Conservation (phyloP, 1,140 invertebrate genomes). For the Apis florea region DNA sequence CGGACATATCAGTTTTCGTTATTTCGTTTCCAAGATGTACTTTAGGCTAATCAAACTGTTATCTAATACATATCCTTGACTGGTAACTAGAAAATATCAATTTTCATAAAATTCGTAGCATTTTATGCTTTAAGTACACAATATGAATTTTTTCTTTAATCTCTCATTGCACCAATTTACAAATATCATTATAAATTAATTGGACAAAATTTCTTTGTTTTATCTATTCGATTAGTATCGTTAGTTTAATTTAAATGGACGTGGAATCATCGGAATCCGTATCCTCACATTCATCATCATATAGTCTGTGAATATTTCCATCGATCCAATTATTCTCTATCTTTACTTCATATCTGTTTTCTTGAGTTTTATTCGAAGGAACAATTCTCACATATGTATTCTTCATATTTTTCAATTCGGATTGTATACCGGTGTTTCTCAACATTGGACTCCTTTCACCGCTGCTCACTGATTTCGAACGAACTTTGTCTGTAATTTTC, state of each 20-base stretch:
- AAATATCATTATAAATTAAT: not conserved
- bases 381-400: conserved; percentile 72
- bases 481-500: conserved; percentile 50
- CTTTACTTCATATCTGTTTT: conserved; percentile 66
- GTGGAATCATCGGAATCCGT: conserved; percentile 75
- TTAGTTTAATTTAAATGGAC: conserved; percentile 69
- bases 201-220: not conserved
- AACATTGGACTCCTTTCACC: conserved; percentile 37
- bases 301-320: conserved; percentile 60
- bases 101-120: conserved; percentile 9
- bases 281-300: conserved; percentile 68
- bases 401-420: conserved; percentile 51
- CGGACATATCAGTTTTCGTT: conserved; percentile 12
- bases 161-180: conserved; percentile 10
- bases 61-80: not conserved
- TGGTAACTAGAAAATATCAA: conserved; percentile 11
- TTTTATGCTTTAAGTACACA: conserved; percentile 40
- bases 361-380: conserved; percentile 58
- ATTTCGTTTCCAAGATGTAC: conserved; percentile 8
- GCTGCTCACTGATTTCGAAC: conserved; percentile 56
- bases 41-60: conserved; percentile 40
- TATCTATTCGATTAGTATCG: not conserved
- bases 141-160: conserved; percentile 13
- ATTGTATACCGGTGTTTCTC: not conserved
- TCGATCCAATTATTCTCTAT: conserved; percentile 67